phyloP scores from a whole-genome alignment of 2,888 invertebrate species.

The Tenodera sinensis region DNA sequence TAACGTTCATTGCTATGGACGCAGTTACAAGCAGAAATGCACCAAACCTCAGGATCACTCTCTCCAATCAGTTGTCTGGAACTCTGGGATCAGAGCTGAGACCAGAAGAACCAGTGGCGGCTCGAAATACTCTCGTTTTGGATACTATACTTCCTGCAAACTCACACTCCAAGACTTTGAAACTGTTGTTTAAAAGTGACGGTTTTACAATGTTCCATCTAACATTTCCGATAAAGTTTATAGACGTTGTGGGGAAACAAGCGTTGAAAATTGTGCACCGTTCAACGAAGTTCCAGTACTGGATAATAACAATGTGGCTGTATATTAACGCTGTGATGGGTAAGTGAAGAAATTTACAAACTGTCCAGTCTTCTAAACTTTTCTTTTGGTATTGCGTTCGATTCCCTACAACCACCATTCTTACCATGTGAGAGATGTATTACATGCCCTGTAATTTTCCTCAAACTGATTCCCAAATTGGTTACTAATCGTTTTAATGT shows the following conservation, averaged over 20 bases:
- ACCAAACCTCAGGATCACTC: not conserved
- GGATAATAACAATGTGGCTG: not conserved
- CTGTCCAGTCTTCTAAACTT: too few relatives aligned
- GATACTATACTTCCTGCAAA: not conserved
- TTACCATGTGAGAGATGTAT: too few relatives aligned
- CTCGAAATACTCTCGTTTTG: not conserved
- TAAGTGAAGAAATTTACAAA: not conserved
- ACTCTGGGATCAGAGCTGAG: too few relatives aligned
- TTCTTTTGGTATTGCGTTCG: too few relatives aligned
- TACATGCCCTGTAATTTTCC: too few relatives aligned
- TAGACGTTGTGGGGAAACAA: not conserved
- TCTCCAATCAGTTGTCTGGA: not conserved
- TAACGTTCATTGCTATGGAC: not conserved
- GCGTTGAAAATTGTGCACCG: not conserved
- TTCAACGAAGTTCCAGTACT: not conserved
- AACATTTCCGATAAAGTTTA: not conserved
- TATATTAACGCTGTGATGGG: not conserved
- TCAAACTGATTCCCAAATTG: too few relatives aligned
- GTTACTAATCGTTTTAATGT: too few relatives aligned
- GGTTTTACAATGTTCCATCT: not conserved
- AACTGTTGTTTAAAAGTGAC: too few relatives aligned
- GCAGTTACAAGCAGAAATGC: not conserved
- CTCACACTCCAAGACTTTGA: not conserved
- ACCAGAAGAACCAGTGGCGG: not conserved
- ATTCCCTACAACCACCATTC: too few relatives aligned